Evolutionary conservation across 2,797 vertebrate species (phyloP), one percentile per base, ranked within the genome.

Genomic region (Parauchenoglanis ngamensis): DNA sequence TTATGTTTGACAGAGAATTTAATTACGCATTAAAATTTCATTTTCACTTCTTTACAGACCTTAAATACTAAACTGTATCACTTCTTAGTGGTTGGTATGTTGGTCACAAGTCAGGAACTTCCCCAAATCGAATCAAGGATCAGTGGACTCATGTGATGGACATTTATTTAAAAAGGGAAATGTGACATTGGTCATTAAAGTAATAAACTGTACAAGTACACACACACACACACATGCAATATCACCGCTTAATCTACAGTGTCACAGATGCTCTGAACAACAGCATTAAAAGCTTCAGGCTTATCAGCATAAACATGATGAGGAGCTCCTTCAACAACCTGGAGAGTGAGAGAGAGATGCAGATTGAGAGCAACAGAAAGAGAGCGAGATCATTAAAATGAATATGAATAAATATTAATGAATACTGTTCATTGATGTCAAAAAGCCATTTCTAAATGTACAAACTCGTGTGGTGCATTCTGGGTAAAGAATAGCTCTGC

Each of bases 241-340:
- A 85, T 35, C 21, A 49, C 2, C 40, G 7, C 44, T 85, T 78
- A 88, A 73, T 88, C 87, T 61, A 88, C 84, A 49, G 70, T 13
- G 57, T 88, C 79, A 78, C 84, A 88, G 72, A 88, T 68, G 13
- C 61, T 77, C 84, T 68, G 84, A 21, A 88, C 84, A 49, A 88
- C 25, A 49, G 84, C 61, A 70, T 88, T 88, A 6, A 88, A 88
- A 12, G 84, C 84, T 77, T 88, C 70, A 83, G 78, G 52, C 40
- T 88, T 88, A 82, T 88, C 87, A 57, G 84, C 87, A 59, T 88
- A 88, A 70, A 88, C 78, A 77, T 88, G 87, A 68, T 88, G 87
- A 68, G 87, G 84, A 76, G 84, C 84, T 77, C 87, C 87, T 68
- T 85, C 84, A 44, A 88, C 72, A 54, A 88, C 84, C 87, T 88